Evolutionary conservation across 23 tunicate genomes (phyloP), one percentile per base, ranked within the genome.

Genomic region (Diplosoma virens): DNA sequence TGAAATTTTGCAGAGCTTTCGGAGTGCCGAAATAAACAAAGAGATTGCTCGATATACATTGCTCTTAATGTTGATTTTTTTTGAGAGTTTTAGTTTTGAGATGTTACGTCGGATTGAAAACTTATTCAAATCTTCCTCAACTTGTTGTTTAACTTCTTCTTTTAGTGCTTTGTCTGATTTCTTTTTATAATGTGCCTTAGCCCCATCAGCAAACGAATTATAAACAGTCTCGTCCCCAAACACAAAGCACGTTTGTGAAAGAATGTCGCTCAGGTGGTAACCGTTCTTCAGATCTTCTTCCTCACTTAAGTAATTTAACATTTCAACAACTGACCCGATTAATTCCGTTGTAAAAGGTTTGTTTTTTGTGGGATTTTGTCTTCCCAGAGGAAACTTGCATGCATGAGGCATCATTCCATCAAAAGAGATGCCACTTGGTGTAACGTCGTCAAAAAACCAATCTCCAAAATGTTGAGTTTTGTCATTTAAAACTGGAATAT

Each of bases 361-460:
- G 69, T 81, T 58, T 46, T 69, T 50, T 30, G 79, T 67, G 3
- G 25, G 35, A 14, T 34, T 28, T 59, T 54, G 76, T 32, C 79
- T 32, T 0, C 86, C 86, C 29, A 81, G 31, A 1, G 86, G 86
- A 24, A 33, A 31, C 58, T 81, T 81, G 70, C 79, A 37, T 16
- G 86, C 86, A 71, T 71, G 59, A 1, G 86, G 86, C 86, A 81
- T 67, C 35, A 58, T 47, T 20, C 79, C 59, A 37, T 81, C 86
- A 58, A 81, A 81, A 20, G 59, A 37, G 17, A 81, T 54, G 27
- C 86, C 86, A 20, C 78, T 53, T 6, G 59, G 31, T 9, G 76
- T 69, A 41, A 70, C 31, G 9, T 55, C 59, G 37, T 81, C 86
- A 32, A 54, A 71, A 71, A 81, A 81, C 86, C 86, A 81, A 1